Conservation (phyloP, 2,797 vertebrate genomes). For the Ambastaia sidthimunki region DNA sequence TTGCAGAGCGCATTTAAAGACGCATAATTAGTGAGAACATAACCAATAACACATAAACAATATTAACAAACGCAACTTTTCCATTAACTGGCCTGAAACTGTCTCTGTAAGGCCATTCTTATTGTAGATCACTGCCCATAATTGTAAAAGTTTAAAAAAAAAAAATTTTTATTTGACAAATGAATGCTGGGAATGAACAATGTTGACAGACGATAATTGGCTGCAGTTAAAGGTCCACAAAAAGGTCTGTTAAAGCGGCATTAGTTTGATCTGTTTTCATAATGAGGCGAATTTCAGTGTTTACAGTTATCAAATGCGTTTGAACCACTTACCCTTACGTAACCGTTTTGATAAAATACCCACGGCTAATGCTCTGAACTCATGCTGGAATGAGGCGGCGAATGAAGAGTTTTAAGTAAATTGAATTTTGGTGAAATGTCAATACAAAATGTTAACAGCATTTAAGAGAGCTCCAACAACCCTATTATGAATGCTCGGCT, state of each 20-base stretch:
- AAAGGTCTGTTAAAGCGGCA: conserved; percentile 11
- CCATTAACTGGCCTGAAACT: background rate
- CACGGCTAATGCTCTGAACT: background rate
- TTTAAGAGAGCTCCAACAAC: conserved; percentile 1
- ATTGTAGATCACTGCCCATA: background rate
- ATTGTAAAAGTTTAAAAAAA: background rate
- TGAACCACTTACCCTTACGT: background rate
- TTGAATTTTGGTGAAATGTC: conserved; percentile 37
- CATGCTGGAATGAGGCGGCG: background rate
- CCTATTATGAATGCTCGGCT: background rate
- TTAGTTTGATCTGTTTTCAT: conserved; percentile 31
- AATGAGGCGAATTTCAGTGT: conserved; percentile 11
- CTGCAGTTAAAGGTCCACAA: background rate
- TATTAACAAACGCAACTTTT: background rate
- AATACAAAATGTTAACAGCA: conserved; percentile 27
- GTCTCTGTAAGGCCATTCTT: background rate
- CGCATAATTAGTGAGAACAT: background rate
- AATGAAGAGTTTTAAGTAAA: conserved; percentile 22
- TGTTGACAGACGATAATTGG: conserved; percentile 41
- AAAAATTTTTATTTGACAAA: background rate
- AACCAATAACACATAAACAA: background rate
- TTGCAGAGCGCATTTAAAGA: background rate
- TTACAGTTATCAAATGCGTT: conserved; percentile 29
- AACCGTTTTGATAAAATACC: too few relatives aligned
- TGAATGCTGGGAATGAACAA: background rate